Evolutionary conservation across 2,888 invertebrate species (phyloP).

Genomic region (Argyresthia albistria): DNA sequence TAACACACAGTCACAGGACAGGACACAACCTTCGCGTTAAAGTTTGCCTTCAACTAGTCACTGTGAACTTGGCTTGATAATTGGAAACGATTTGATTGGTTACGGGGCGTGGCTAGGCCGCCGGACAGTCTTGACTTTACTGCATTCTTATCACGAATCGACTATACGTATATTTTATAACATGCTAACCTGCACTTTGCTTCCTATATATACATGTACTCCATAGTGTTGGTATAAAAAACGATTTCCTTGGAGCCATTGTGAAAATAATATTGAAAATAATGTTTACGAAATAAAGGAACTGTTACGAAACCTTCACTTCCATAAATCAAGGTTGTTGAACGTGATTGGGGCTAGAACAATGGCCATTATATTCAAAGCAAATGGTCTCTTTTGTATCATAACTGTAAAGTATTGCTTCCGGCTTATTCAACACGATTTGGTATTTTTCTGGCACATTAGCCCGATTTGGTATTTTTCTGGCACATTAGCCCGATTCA

Average conservation of each 20-base stretch:
- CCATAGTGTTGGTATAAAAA: too few species aligned
- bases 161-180: too few species aligned
- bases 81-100: too few species aligned
- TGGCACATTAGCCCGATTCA: too few species aligned
- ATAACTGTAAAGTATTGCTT: constrained; percentile 54
- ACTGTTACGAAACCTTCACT: constrained; percentile 7
- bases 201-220: neutral
- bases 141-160: too few species aligned
- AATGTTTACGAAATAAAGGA: neutral
- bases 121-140: too few species aligned
- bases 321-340: constrained; percentile 53
- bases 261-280: neutral
- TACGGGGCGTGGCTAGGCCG: too few species aligned
- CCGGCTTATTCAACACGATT: constrained; percentile 45
- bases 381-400: constrained; percentile 52
- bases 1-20: too few species aligned
- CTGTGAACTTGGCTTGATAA: too few species aligned
- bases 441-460: constrained; percentile 30
- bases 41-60: too few species aligned
- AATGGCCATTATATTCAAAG: constrained; percentile 65
- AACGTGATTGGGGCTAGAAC: constrained; percentile 54
- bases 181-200: neutral
- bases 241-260: neutral
- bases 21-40: too few species aligned
- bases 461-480: too few species aligned